Evolutionary conservation across 2,113 vertebrate species (phyloP).

Genomic region (Bubalus kerabau): DNA sequence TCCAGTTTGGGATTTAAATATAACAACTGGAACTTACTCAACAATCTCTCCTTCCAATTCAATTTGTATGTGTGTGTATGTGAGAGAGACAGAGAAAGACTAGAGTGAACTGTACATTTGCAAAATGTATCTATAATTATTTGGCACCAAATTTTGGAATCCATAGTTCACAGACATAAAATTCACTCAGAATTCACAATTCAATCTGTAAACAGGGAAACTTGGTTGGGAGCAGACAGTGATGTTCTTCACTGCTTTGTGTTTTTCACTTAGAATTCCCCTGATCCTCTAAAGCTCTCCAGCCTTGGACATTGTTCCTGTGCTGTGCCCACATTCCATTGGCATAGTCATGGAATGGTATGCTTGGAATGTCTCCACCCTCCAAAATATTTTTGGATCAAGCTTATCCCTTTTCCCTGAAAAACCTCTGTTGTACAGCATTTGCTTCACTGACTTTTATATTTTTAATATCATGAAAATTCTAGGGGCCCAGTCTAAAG

Average conservation of each 20-base stretch:
- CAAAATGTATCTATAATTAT: not conserved
- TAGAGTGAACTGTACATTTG: not conserved
- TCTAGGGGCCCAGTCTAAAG: not conserved
- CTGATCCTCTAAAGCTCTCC: constrained; percentile 1
- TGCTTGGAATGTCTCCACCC: constrained; percentile 75
- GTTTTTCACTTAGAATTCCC: constrained; percentile 25
- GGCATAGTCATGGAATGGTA: constrained; percentile 68
- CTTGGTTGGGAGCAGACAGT: not conserved
- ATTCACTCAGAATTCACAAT: constrained; percentile 16
- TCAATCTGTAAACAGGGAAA: not conserved
- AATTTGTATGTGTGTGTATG: not conserved
- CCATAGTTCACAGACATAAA: not conserved
- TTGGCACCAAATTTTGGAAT: constrained; percentile 10
- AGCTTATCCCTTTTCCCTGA: constrained; percentile 68
- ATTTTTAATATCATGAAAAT: constrained; percentile 38
- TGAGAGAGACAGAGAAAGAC: not conserved
- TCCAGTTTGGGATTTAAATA: not conserved
- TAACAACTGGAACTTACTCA: not conserved
- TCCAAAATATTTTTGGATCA: constrained; percentile 74
- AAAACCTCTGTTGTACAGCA: constrained; percentile 57
- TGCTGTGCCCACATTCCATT: constrained; percentile 71
- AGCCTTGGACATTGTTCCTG: constrained; percentile 52
- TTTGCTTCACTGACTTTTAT: constrained; percentile 53
- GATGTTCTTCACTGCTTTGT: not conserved
- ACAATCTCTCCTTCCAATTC: not conserved